These are phyloP conservation scores for Chiloscyllium punctatum DNA, from an alignment of 2,797 vertebrate species.

Conservation along the genomic window DNA sequence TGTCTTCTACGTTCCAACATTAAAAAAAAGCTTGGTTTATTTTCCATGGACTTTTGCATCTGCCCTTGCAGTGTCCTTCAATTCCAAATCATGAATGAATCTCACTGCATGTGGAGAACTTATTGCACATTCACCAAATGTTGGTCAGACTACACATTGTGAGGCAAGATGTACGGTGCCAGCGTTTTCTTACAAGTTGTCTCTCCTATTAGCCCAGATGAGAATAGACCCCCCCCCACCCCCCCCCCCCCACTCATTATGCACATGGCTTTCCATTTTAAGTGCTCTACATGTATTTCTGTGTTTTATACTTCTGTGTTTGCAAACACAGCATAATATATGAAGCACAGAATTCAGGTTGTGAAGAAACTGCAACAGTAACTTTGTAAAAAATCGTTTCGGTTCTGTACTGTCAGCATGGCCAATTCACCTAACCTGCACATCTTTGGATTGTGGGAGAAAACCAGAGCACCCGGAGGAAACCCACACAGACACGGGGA, in stretches of 20 bases:
- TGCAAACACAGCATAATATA: neutral
- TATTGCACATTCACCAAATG: neutral
- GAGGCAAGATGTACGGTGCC: neutral
- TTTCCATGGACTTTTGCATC: neutral
- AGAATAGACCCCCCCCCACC: neutral
- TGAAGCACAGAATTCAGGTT: neutral
- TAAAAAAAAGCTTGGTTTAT: neutral
- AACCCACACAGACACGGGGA: no score
- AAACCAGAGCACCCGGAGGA: no score
- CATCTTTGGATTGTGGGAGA: no score
- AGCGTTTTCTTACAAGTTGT: neutral
- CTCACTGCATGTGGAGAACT: neutral
- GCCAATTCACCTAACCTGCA: no score
- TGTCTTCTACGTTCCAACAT: no score
- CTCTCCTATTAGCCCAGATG: neutral
- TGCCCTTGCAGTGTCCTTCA: neutral
- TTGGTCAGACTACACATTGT: neutral
- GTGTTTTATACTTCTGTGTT: neutral
- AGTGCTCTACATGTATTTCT: neutral
- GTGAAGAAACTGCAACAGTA: neutral
- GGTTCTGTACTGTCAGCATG: neutral
- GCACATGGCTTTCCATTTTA: neutral
- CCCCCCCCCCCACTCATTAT: neutral
- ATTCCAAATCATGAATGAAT: neutral
- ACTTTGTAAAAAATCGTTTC: neutral